Percentiles rank a stretch among this genome's conserved stretches.
These are phyloP conservation scores for Magallana nippona DNA, from an alignment of 2,888 invertebrate species.

Conservation along the genomic window DNA sequence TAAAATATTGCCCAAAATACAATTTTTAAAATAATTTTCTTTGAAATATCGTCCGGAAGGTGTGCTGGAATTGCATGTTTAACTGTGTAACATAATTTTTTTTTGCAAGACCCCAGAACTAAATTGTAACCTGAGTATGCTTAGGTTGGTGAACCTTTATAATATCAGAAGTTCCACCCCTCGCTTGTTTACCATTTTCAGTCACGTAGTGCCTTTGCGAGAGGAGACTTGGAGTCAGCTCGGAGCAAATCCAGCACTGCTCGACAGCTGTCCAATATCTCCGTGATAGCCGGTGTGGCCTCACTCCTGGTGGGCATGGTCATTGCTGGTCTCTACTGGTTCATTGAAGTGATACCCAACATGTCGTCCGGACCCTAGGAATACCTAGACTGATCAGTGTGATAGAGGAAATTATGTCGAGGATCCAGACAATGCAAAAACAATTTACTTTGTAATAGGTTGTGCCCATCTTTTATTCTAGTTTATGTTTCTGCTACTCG, in stretches of 20 bases:
- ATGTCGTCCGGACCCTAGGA: neutral
- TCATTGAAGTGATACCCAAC: neutral
- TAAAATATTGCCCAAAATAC: no score
- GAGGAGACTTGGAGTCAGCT: slow-evolving; percentile 54
- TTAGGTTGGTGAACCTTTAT: neutral
- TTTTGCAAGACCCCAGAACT: no score
- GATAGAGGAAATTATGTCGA: no score
- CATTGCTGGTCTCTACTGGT: slow-evolving; percentile 57
- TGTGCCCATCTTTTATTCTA: no score
- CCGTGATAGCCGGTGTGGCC: slow-evolving; percentile 53
- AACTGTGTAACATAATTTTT: no score
- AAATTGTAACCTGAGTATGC: no score
- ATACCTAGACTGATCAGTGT: neutral
- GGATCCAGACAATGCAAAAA: no score
- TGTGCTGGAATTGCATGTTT: no score
- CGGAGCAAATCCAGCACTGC: slow-evolving; percentile 51
- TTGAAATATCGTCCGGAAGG: no score
- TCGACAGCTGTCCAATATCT: slow-evolving; percentile 56
- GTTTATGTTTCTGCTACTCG: no score
- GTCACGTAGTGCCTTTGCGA: slow-evolving; percentile 53
- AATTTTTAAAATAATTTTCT: no score
- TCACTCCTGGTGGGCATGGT: slow-evolving; percentile 48
- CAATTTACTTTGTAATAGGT: no score
- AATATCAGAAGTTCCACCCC: neutral
- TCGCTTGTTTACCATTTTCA: slow-evolving; percentile 39